Base-by-base conservation (phyloP, 2,888 invertebrate species). In the Rosalia funebris region DNA sequence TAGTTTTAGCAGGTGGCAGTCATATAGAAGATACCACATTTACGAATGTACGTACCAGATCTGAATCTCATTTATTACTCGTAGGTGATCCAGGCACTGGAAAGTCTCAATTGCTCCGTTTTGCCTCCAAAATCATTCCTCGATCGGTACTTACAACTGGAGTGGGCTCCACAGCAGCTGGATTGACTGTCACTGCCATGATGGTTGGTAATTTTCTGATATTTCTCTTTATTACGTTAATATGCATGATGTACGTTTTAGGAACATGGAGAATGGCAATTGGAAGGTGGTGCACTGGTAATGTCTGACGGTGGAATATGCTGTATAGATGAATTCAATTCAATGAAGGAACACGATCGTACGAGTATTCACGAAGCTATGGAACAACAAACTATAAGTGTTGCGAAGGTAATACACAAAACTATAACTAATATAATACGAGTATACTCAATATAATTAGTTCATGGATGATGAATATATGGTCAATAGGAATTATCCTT, bases 81-180 rank as follows among this genome's bases (percentile, higher is more conserved):
- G 91, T 95, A 15, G 96, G 96, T 2, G 96, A 96, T 83, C 89
- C 91, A 76, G 95, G 95, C 10, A 94, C 95, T 0, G 95, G 93
- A 2, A 95, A 95, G 78, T 95, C 95, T 0, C 93, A 95, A 79
- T 82, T 96, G 48, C 57, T 69, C 16, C 87, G 89, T 65, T 88
- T 91, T 63, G 91, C 89, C 1, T 82, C 88, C 2, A 87, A 86
- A 79, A 78, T 85, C 78, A 88, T 84, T 1, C 86, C 91, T 0
- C 84, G 95, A 7, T 90, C 94, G 0, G 91, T 95, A 5, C 83
- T 92, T 68, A 94, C 95, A 0, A 94, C 94, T 1, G 95, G 95
- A 0, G 87, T 93, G 17, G 95, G 95, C 0, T 91, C 91, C 31
- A 93, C 95, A 0, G 86, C 90, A 47, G 96, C 96, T 60, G 96